Percentiles rank a stretch among this genome's conserved stretches.
Conservation (phyloP, 2,888 invertebrate species). For the Lycia hirtaria region DNA sequence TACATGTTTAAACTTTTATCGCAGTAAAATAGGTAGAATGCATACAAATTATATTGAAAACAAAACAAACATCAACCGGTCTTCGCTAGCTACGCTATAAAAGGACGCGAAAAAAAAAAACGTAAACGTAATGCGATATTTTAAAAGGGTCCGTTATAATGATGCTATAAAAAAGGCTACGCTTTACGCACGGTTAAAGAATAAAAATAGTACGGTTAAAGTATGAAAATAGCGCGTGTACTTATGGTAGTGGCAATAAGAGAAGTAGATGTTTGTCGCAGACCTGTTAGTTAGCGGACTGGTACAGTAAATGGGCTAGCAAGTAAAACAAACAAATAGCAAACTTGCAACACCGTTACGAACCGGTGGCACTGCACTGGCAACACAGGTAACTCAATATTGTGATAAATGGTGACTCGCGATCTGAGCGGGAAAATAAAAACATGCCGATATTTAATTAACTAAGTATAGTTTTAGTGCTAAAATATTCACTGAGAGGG, state of each 20-base stretch:
- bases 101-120: conserved; percentile 28
- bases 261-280: conserved; percentile 40
- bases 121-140: conserved; percentile 44
- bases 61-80: conserved; percentile 34
- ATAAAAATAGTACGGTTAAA: conserved; percentile 43
- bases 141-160: conserved; percentile 50
- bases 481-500: conserved; percentile 13
- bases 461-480: conserved; percentile 22
- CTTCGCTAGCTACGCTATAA: conserved; percentile 29
- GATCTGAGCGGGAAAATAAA: conserved; percentile 16
- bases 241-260: conserved; percentile 49
- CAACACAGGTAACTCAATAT: conserved; percentile 45
- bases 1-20: conserved; percentile 8
- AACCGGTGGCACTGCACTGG: conserved; percentile 24
- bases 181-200: conserved; percentile 31
- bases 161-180: conserved; percentile 36
- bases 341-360: conserved; percentile 8
- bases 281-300: conserved; percentile 49
- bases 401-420: conserved; percentile 28
- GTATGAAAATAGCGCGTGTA: conserved; percentile 42
- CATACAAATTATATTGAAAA: conserved; percentile 15
- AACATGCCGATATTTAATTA: conserved; percentile 25
- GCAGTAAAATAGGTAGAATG: neutral
- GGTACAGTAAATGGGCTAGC: conserved; percentile 60
- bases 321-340: conserved; percentile 60